Conservation (phyloP, 2,888 invertebrate species). For the Lasioglossum leucozonium region DNA sequence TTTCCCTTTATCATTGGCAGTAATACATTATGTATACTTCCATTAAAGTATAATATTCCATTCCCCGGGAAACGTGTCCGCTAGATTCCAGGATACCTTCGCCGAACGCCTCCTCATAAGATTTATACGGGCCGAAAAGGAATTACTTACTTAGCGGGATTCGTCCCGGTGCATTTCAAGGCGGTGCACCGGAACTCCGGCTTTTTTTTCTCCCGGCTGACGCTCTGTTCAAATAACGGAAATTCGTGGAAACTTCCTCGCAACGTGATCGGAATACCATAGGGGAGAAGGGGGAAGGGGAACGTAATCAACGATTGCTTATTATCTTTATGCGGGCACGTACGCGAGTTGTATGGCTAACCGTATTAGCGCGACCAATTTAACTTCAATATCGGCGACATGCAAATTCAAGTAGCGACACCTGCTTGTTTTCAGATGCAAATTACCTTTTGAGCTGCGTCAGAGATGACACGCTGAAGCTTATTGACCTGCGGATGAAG, state of each 20-base stretch:
- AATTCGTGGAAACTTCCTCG: conserved; percentile 18
- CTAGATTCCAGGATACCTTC: conserved; percentile 50
- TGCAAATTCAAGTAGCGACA: conserved; percentile 51
- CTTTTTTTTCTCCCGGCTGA: not conserved
- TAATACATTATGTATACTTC: conserved; percentile 67
- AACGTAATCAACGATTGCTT: conserved; percentile 44
- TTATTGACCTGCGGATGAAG: conserved; percentile 97
- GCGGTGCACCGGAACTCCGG: not conserved
- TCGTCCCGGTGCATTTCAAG: conserved; percentile 45
- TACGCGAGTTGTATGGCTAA: conserved; percentile 36
- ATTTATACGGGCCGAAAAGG: conserved; percentile 58
- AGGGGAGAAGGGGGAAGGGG: not conserved
- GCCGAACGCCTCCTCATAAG: conserved; percentile 45
- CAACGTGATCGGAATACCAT: conserved; percentile 50
- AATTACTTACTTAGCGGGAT: conserved; percentile 54
- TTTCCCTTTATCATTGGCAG: conserved; percentile 63
- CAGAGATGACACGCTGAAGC: conserved; percentile 96
- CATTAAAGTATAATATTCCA: conserved; percentile 62
- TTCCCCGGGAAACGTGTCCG: conserved; percentile 46
- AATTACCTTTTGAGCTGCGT: conserved; percentile 96
- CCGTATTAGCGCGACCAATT: conserved; percentile 51
- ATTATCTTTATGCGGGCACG: conserved; percentile 46
- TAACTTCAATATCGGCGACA: conserved; percentile 46
- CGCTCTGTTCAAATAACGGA: conserved; percentile 30
- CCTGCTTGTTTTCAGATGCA: conserved; percentile 89